Conservation (phyloP, 30 jellyfish, hydroid and myxozoan genomes). For the Calvadosia cruxmelitensis region DNA sequence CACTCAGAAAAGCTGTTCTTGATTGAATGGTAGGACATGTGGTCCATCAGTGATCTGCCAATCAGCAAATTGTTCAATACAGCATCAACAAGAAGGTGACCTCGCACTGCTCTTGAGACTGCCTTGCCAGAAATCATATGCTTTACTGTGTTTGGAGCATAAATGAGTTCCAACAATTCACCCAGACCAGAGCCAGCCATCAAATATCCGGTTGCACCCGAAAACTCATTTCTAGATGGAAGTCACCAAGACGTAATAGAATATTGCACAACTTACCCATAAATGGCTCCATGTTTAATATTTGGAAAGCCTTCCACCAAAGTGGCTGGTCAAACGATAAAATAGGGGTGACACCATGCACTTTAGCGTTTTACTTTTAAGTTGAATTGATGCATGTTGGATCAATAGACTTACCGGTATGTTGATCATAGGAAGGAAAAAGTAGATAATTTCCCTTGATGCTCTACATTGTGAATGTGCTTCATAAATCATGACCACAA, state of each 20-base stretch:
- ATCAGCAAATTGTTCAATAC: neutral
- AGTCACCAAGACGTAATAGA: neutral
- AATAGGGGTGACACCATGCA: neutral
- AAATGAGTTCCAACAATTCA: neutral
- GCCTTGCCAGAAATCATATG: neutral
- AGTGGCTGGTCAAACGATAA: neutral
- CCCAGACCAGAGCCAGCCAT: neutral
- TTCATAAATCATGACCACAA: no score
- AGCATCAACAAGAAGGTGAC: neutral
- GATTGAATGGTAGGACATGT: no score
- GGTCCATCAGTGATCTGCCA: no score
- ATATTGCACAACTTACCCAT: neutral
- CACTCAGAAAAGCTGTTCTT: no score
- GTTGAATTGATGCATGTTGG: no score
- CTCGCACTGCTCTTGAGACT: neutral
- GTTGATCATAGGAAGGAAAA: no score
- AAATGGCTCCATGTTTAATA: neutral
- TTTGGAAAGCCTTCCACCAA: neutral
- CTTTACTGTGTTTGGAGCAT: neutral
- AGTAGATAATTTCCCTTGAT: no score
- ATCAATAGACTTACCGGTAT: no score
- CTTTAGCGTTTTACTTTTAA: neutral
- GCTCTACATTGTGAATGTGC: no score
- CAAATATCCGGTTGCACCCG: neutral
- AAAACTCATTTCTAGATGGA: neutral